These are phyloP conservation scores for Crotalus tigris DNA, from an alignment of 2,113 vertebrate genomes.

Conservation along the genomic window DNA sequence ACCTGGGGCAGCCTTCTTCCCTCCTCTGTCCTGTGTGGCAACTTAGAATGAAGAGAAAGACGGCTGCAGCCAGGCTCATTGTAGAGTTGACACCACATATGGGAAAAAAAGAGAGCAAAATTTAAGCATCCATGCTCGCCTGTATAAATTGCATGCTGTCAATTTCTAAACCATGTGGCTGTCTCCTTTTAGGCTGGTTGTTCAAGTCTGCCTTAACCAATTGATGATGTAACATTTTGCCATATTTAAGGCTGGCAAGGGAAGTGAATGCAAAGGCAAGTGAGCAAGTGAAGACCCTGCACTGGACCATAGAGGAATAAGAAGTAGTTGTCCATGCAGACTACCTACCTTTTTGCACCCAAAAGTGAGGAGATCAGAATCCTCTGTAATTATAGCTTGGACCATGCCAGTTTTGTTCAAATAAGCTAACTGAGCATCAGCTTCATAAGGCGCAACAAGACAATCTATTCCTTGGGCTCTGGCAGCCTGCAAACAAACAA, in stretches of 20 bases:
- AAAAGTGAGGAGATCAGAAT: conserved; percentile 94
- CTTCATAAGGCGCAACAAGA: conserved; percentile 96
- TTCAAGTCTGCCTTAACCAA: neutral
- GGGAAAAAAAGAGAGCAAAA: neutral
- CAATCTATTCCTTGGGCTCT: conserved; percentile 85
- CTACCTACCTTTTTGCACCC: conserved; percentile 92
- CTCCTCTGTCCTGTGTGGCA: too few relatives aligned
- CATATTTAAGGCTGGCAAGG: too few relatives aligned
- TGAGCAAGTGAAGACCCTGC: neutral
- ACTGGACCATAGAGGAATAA: neutral
- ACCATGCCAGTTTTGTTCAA: conserved; percentile 88
- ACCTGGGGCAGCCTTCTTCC: too few relatives aligned
- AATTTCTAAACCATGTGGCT: neutral
- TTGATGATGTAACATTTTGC: neutral
- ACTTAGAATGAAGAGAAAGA: too few relatives aligned
- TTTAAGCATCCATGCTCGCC: neutral
- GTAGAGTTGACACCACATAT: neutral
- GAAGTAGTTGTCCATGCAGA: neutral
- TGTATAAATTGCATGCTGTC: neutral
- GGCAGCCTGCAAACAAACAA: conserved; percentile 73
- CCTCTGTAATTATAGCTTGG: conserved; percentile 92
- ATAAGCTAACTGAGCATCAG: conserved; percentile 92
- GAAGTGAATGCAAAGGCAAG: neutral
- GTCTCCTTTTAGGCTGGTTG: neutral
- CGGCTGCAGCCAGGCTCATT: too few relatives aligned